Percentiles rank a stretch among this genome's conserved stretches.
Conservation (phyloP, 2,888 invertebrate species). For the Cheilosia scutellata region DNA sequence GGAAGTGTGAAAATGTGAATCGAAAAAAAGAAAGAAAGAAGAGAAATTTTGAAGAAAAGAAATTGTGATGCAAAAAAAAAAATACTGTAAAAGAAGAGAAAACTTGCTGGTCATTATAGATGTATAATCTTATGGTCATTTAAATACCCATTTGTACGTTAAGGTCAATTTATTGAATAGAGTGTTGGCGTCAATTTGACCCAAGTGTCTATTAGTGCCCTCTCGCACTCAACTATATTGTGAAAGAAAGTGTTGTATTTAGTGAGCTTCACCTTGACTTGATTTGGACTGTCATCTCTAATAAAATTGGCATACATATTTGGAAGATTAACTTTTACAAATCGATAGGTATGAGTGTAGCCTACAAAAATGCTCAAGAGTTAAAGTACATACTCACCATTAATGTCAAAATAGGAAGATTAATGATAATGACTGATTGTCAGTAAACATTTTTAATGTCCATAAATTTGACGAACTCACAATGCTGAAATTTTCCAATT, state of each 20-base stretch:
- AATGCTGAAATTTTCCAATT: too few species aligned
- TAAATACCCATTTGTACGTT: not conserved
- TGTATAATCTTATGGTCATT: conserved; percentile 15
- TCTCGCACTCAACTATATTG: not conserved
- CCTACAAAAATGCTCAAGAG: too few species aligned
- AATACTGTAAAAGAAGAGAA: conserved; percentile 32
- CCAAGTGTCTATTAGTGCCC: conserved; percentile 10
- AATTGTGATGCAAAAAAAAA: conserved; percentile 40
- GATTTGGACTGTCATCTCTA: too few species aligned
- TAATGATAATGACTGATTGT: too few species aligned
- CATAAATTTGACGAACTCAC: too few species aligned
- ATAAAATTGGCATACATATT: too few species aligned
- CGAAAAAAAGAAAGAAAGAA: conserved; percentile 11
- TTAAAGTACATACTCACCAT: too few species aligned
- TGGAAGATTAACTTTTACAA: too few species aligned
- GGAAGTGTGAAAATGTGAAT: conserved; percentile 30
- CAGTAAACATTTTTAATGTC: too few species aligned
- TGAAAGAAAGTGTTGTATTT: not conserved
- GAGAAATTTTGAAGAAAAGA: conserved; percentile 40
- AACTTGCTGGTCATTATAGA: conserved; percentile 23
- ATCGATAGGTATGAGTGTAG: too few species aligned
- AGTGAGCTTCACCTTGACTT: too few species aligned
- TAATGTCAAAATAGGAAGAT: too few species aligned
- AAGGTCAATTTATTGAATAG: conserved; percentile 4
- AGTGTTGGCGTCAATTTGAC: conserved; percentile 41